A percentile compares a stretch with the other conserved stretches of the same genome.
phyloP scores from a whole-genome alignment of 2,113 vertebrate genomes.

The Calidris pugnax region DNA sequence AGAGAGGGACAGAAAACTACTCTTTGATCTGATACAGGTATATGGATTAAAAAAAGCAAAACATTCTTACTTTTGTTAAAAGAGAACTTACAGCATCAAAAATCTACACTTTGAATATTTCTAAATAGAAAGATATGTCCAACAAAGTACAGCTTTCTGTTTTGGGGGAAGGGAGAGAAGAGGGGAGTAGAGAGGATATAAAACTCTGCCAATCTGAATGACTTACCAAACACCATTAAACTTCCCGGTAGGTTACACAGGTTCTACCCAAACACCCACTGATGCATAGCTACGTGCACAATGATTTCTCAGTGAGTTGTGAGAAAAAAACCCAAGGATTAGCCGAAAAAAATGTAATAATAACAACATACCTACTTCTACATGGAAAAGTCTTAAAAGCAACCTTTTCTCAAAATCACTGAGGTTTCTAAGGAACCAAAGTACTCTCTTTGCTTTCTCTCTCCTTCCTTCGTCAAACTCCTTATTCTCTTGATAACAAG shows the following conservation, averaged over 20 bases:
- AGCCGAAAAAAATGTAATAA: not conserved
- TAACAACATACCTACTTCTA: not conserved
- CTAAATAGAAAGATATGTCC: not conserved
- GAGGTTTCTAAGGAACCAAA: constrained; percentile 45
- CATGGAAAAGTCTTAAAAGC: not conserved
- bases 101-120: not conserved
- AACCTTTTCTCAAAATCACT: constrained; percentile 50
- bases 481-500: not conserved
- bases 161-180: not conserved
- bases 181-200: not conserved
- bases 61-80: not conserved
- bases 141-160: not conserved
- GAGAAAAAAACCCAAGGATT: not conserved
- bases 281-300: not conserved
- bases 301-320: not conserved
- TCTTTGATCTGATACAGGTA: not conserved
- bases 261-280: not conserved
- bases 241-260: not conserved
- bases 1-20: not conserved
- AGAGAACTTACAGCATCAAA: not conserved
- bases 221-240: not conserved
- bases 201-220: not conserved
- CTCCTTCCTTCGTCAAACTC: not conserved
- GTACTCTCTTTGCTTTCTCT: not conserved
- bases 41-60: not conserved